Evolutionary conservation across 2,888 invertebrate genomes (phyloP), one percentile per base, ranked within the genome.

Genomic region (Zonitis immaculata): DNA sequence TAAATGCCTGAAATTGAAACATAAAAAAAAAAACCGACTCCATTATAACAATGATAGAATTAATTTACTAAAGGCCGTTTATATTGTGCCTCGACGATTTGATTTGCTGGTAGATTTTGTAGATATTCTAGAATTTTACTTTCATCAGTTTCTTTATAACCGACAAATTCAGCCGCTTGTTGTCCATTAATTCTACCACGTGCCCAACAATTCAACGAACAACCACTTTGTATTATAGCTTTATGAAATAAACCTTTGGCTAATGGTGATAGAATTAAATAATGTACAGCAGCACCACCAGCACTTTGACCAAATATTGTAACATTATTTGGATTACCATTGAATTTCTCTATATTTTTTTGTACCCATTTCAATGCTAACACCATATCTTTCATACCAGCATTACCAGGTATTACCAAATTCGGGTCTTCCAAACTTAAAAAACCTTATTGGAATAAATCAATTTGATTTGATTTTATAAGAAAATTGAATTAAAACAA

Each of bases 221-320:
- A 57, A 9, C 71, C 71, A 53, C 71, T 71, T 54, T 71, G 71
- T 39, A 66, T 49, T 22, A 71, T 71, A 6, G 71, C 70, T 49
- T 69, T 70, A 44, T 71, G 70, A 50, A 71, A 71, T 14, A 71
- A 56, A 22, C 72, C 73, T 63, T 74, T 75, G 1, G 79, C 70
- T 56, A 76, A 71, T 22, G 79, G 77, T 0, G 79, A 78, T 6
- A 80, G 59, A 59, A 77, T 73, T 62, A 79, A 70, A 58, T 75
- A 80, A 58, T 80, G 79, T 0, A 77, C 73, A 1, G 79, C 76
- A 26, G 76, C 76, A 11, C 71, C 76, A 0, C 81, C 81, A 1
- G 80, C 80, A 58, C 80, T 80, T 63, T 80, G 78, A 1, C 81
- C 80, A 63, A 80, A 78, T 7, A 81, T 71, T 0, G 80, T 80